phyloP scores from a whole-genome alignment of 2,888 invertebrate species.

The Dicyrtoma fusca region DNA sequence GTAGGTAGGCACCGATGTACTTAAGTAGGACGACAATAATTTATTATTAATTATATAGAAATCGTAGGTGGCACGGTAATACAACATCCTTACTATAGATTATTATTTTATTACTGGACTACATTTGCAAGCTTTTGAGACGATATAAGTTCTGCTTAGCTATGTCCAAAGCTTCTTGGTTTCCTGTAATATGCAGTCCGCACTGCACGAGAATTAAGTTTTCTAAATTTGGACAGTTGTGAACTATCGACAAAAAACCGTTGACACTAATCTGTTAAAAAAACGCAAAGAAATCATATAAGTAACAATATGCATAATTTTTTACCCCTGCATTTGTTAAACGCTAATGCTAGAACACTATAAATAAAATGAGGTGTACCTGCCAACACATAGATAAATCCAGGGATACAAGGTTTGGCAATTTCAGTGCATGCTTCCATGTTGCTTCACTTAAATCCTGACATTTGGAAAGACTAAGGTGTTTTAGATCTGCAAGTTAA shows the following conservation, averaged over 20 bases:
- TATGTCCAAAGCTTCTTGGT: slow-evolving; percentile 26
- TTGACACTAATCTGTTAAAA: slow-evolving; percentile 34
- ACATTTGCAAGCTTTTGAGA: slow-evolving; percentile 14
- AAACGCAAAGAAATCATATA: too few species aligned
- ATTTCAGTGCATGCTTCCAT: slow-evolving; percentile 33
- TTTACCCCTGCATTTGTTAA: too few species aligned
- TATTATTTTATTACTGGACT: too few species aligned
- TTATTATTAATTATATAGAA: too few species aligned
- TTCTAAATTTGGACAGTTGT: slow-evolving; percentile 36
- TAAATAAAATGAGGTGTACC: slow-evolving; percentile 17
- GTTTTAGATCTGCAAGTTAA: slow-evolving; percentile 26
- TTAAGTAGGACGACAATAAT: too few species aligned
- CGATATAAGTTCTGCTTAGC: slow-evolving; percentile 8
- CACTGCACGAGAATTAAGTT: slow-evolving; percentile 26
- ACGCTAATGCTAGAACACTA: too few species aligned
- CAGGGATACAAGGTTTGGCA: slow-evolving; percentile 27
- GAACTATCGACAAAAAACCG: slow-evolving; percentile 29
- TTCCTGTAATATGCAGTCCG: slow-evolving; percentile 37
- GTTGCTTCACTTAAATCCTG: slow-evolving; percentile 37
- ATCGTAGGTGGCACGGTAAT: too few species aligned
- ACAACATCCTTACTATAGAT: too few species aligned
- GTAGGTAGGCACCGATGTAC: too few species aligned
- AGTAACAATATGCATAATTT: neutral
- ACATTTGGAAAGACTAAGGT: slow-evolving; percentile 32
- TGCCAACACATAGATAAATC: slow-evolving; percentile 36